A percentile compares a stretch with the other conserved stretches of the same genome.
These are phyloP conservation scores for Ectropis grisescens DNA, from an alignment of 1,140 invertebrate species.

Conservation along the genomic window DNA sequence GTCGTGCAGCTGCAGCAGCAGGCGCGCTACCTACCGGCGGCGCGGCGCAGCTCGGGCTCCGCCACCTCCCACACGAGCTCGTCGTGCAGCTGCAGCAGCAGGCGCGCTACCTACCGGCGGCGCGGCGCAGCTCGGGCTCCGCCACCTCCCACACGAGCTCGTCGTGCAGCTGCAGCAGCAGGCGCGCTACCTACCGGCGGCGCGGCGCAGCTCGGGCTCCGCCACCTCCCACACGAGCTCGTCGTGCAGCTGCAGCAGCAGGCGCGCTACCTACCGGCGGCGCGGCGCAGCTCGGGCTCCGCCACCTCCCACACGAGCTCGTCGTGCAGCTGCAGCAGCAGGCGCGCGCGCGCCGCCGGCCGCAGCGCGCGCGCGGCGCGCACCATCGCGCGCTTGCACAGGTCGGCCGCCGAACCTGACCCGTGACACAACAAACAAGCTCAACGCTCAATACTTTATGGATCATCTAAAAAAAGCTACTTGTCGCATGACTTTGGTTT, in stretches of 20 bases:
- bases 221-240: slow-evolving; percentile 72
- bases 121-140: slow-evolving; percentile 12
- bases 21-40: slow-evolving; percentile 15
- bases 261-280: slow-evolving; percentile 31
- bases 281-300: slow-evolving; percentile 15
- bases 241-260: slow-evolving; percentile 74
- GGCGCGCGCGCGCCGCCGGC: slow-evolving; percentile 16
- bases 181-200: slow-evolving; percentile 16
- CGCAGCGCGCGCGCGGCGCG: slow-evolving; percentile 34
- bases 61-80: slow-evolving; percentile 75
- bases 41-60: slow-evolving; percentile 36
- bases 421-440: no score
- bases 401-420: slow-evolving; percentile 72
- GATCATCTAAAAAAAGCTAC: no score
- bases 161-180: slow-evolving; percentile 74
- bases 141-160: slow-evolving; percentile 72
- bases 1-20: slow-evolving; percentile 74
- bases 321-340: slow-evolving; percentile 74
- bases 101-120: slow-evolving; percentile 16
- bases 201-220: slow-evolving; percentile 7
- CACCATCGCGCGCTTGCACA: slow-evolving; percentile 74
- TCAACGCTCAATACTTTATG: no score
- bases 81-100: slow-evolving; percentile 74
- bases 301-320: slow-evolving; percentile 72
- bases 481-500: no score